These are phyloP conservation scores for Synanceia verrucosa DNA, from an alignment of 2,797 vertebrate genomes.

Conservation along the genomic window DNA sequence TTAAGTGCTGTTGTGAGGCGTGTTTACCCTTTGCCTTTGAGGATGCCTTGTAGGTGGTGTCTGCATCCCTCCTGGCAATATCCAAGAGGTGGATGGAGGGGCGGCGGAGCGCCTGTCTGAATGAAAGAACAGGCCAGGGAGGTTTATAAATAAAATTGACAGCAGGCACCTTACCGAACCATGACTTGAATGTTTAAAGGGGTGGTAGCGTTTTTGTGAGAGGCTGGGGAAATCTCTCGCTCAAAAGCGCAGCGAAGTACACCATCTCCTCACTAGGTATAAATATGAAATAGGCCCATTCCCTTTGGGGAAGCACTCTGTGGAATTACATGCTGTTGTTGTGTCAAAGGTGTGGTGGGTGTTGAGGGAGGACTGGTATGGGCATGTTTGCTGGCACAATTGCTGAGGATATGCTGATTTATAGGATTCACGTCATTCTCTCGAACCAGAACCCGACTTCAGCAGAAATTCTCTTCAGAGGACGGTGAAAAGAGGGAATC, in stretches of 20 bases:
- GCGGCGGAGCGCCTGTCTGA: conserved; percentile 64
- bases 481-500: not conserved
- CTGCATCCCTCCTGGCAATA: conserved; percentile 57
- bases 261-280: conserved; percentile 62
- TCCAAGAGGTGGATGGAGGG: conserved; percentile 38
- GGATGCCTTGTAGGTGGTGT: conserved; percentile 68
- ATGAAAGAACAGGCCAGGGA: conserved; percentile 77
- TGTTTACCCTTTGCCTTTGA: conserved; percentile 72
- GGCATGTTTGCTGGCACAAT: conserved; percentile 2
- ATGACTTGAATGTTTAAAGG: conserved; percentile 84
- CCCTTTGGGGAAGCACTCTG: conserved; percentile 53
- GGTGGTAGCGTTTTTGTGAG: conserved; percentile 60
- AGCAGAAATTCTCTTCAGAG: conserved; percentile 33
- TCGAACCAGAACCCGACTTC: conserved; percentile 15
- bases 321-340: conserved; percentile 55
- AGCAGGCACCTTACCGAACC: conserved; percentile 77
- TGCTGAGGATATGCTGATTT: conserved; percentile 46
- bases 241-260: conserved; percentile 62
- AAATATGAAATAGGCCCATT: conserved; percentile 76
- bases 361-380: not conserved
- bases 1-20: conserved; percentile 62
- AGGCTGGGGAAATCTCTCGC: conserved; percentile 71
- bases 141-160: conserved; percentile 86
- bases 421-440: conserved; percentile 27
- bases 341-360: conserved; percentile 30